These are phyloP conservation scores for Tenthredo amoena DNA, from an alignment of 2,888 invertebrate genomes.

Conservation along the genomic window DNA sequence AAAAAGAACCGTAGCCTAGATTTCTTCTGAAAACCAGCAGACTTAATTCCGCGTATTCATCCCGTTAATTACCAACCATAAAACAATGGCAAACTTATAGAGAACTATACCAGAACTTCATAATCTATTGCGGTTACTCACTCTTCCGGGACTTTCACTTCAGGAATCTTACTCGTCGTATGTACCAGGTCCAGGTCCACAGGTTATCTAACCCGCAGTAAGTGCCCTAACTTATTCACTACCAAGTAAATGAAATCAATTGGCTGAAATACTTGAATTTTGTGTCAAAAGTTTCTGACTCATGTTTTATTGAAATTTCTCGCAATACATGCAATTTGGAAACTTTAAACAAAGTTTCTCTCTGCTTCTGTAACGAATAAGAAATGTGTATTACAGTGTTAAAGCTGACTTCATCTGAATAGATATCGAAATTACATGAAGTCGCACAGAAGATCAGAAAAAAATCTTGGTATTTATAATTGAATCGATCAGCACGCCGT, in stretches of 20 bases:
- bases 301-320: neutral
- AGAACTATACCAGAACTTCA: neutral
- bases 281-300: neutral
- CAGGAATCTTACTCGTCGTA: slow-evolving; percentile 21
- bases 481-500: neutral
- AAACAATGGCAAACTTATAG: neutral
- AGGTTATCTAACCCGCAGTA: neutral
- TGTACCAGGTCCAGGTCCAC: neutral
- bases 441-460: neutral
- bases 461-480: neutral
- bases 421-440: neutral
- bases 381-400: too few species aligned
- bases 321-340: neutral
- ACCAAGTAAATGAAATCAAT: too few species aligned
- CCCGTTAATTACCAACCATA: neutral
- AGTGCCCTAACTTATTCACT: neutral
- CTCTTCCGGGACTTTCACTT: slow-evolving; percentile 35
- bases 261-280: too few species aligned
- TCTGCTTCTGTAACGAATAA: too few species aligned
- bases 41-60: neutral
- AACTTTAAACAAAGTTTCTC: too few species aligned
- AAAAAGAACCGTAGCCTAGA: neutral
- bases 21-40: neutral
- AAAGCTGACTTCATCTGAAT: neutral
- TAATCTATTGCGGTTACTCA: neutral